phyloP scores from a whole-genome alignment of 2,797 vertebrate species.

The Chromis chromis region DNA sequence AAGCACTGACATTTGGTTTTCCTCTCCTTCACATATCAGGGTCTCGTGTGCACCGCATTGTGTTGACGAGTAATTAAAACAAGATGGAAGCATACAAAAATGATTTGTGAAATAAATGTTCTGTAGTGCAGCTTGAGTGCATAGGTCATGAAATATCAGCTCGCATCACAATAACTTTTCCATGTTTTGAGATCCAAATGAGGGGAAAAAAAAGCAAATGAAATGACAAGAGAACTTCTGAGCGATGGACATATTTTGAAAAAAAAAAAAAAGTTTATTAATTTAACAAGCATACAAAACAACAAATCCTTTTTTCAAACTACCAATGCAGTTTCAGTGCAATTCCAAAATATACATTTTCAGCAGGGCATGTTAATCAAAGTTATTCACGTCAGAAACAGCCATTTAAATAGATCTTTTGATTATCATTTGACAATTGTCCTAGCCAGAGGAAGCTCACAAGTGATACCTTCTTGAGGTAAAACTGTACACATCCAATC shows the following conservation, averaged over 20 bases:
- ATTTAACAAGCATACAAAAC: constrained; percentile 87
- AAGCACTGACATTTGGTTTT: background rate
- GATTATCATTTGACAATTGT: constrained; percentile 77
- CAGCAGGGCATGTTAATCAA: constrained; percentile 79
- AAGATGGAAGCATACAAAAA: constrained; percentile 6
- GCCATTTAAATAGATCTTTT: constrained; percentile 63
- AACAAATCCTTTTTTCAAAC: constrained; percentile 76
- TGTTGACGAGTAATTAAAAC: background rate
- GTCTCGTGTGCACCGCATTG: background rate
- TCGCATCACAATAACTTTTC: background rate
- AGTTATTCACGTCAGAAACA: constrained; percentile 71
- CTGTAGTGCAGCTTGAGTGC: background rate
- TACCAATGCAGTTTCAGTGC: constrained; percentile 82
- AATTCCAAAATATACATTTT: constrained; percentile 86
- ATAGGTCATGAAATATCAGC: background rate
- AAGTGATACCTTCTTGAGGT: constrained; percentile 71
- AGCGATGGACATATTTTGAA: constrained; percentile 43
- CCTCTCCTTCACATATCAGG: background rate
- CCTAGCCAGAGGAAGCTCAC: constrained; percentile 76
- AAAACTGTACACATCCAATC: constrained; percentile 67
- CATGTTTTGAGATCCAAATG: background rate
- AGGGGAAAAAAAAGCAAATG: background rate
- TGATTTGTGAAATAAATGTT: background rate
- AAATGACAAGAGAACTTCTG: background rate
- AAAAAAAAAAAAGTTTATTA: constrained; percentile 81